A percentile compares a stretch with the other conserved stretches of the same genome.
phyloP scores from a whole-genome alignment of 2,113 vertebrate genomes.

The Gadus macrocephalus region DNA sequence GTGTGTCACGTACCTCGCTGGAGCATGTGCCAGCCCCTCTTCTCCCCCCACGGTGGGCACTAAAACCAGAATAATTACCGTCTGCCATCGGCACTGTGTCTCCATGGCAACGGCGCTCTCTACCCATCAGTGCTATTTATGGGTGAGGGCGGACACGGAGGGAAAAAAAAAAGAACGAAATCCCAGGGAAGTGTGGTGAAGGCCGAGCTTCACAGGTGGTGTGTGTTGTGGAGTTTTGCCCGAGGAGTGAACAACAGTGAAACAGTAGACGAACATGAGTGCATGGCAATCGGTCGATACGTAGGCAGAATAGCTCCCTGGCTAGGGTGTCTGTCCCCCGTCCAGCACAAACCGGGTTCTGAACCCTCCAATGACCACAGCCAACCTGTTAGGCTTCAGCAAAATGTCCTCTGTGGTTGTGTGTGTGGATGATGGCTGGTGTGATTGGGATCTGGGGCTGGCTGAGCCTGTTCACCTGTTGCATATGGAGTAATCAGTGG shows the following conservation, averaged over 20 bases:
- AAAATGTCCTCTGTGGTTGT: too few relatives aligned
- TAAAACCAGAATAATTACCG: slow-evolving; percentile 57
- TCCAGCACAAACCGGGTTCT: too few relatives aligned
- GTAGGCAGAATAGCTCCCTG: too few relatives aligned
- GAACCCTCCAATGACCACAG: too few relatives aligned
- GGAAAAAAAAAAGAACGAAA: slow-evolving; percentile 4
- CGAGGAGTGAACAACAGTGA: not conserved
- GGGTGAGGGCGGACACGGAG: slow-evolving; percentile 12
- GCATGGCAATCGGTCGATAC: too few relatives aligned
- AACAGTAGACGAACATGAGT: not conserved
- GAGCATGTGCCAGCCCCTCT: slow-evolving; percentile 26
- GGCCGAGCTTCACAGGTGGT: slow-evolving; percentile 12
- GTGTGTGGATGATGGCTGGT: too few relatives aligned
- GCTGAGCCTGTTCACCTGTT: too few relatives aligned
- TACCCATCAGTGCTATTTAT: slow-evolving; percentile 56
- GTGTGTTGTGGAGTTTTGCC: slow-evolving; percentile 1
- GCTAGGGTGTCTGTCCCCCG: too few relatives aligned
- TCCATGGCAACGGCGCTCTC: slow-evolving; percentile 63
- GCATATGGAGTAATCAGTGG: too few relatives aligned
- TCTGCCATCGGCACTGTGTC: slow-evolving; percentile 53
- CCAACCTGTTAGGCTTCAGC: too few relatives aligned
- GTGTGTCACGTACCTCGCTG: slow-evolving; percentile 16
- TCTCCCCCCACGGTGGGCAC: slow-evolving; percentile 28
- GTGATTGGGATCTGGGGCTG: too few relatives aligned
- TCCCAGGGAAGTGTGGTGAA: slow-evolving; percentile 18